phyloP scores from a whole-genome alignment of 2,113 vertebrate genomes.

The Alectura lathami region DNA sequence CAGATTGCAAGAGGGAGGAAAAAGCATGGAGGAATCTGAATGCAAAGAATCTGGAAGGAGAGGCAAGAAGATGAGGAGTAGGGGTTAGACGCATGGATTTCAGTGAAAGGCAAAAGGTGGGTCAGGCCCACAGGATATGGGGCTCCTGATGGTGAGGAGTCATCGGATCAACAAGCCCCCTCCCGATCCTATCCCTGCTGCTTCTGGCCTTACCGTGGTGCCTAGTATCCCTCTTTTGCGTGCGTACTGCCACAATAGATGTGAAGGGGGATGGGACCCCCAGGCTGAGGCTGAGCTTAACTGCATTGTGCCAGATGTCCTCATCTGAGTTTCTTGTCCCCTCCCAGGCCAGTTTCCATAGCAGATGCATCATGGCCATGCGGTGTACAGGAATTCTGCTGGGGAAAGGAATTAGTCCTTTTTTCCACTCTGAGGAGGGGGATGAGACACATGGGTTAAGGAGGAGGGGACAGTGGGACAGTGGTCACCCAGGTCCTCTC shows the following conservation, averaged over 20 bases:
- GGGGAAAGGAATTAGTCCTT: background rate
- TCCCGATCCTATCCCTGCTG: background rate
- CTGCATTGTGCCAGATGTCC: background rate
- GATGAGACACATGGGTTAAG: background rate
- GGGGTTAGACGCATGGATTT: background rate
- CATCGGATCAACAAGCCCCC: background rate
- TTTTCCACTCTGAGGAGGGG: background rate
- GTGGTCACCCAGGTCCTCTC: background rate
- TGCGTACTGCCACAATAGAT: background rate
- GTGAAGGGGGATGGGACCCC: background rate
- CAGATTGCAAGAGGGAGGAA: background rate
- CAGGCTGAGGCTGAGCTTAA: background rate
- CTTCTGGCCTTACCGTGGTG: background rate
- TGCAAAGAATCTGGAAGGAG: background rate
- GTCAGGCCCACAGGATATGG: background rate
- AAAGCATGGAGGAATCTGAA: background rate
- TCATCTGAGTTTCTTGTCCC: background rate
- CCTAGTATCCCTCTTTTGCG: background rate
- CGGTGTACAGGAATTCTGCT: background rate
- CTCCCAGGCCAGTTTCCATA: background rate
- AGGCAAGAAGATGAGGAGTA: background rate
- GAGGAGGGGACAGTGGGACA: background rate
- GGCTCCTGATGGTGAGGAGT: background rate
- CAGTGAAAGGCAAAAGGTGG: background rate
- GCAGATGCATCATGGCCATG: background rate